Evolutionary conservation across 2,888 invertebrate genomes (phyloP).

Genomic region (Pyrrhia umbra): DNA sequence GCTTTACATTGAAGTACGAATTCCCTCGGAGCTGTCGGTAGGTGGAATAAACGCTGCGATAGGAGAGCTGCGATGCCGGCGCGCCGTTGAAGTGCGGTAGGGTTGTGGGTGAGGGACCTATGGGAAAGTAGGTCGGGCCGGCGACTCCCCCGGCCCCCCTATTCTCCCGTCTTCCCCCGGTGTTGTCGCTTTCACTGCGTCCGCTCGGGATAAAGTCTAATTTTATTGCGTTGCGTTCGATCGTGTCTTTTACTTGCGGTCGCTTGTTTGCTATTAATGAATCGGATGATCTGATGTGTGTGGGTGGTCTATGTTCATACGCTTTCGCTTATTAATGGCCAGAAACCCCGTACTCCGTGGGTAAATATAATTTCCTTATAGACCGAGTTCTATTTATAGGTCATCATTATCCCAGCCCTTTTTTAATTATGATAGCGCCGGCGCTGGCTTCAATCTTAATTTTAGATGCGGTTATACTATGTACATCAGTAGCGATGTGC

Average conservation of each 20-base stretch:
- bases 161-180: constrained; percentile 64
- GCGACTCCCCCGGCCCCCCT: constrained; percentile 61
- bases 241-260: constrained; percentile 77
- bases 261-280: constrained; percentile 70
- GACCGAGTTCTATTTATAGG: neutral
- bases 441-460: constrained; percentile 1
- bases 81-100: constrained; percentile 67
- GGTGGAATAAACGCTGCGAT: constrained; percentile 70
- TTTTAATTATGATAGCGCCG: constrained; percentile 1
- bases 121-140: constrained; percentile 82
- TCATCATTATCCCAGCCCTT: neutral
- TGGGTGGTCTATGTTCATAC: neutral
- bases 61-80: constrained; percentile 65
- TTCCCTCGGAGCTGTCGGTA: constrained; percentile 71
- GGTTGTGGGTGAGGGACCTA: constrained; percentile 72
- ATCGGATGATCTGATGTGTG: constrained; percentile 63
- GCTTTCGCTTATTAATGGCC: constrained; percentile 24
- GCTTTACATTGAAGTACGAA: constrained; percentile 78
- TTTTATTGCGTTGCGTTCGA: constrained; percentile 85
- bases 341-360: neutral
- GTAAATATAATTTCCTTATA: constrained; percentile 4
- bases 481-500: neutral
- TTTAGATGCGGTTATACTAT: neutral
- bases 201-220: constrained; percentile 84
- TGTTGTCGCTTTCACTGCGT: constrained; percentile 84